Conservation (phyloP, 2,888 invertebrate species). For the Craniophora ligustri region DNA sequence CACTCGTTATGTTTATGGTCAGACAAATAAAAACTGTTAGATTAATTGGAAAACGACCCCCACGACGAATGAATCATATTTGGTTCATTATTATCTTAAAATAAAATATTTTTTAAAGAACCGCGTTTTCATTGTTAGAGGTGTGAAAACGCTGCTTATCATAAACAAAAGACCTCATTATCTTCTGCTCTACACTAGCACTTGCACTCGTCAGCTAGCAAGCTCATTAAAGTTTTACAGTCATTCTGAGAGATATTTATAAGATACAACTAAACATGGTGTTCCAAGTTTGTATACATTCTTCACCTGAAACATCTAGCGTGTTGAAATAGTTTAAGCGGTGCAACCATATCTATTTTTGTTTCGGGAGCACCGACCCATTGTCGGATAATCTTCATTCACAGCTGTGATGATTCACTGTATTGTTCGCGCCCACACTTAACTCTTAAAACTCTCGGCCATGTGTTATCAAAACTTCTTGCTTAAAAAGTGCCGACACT, state of each 20-base stretch:
- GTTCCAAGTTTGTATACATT: constrained; percentile 43
- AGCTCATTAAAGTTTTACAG: constrained; percentile 42
- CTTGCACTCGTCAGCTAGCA: constrained; percentile 21
- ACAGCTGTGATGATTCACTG: constrained; percentile 78
- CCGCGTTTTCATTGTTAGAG: no score
- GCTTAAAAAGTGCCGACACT: constrained; percentile 53
- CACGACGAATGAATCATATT: constrained; percentile 14
- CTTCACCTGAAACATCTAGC: constrained; percentile 63
- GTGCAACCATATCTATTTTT: constrained; percentile 75
- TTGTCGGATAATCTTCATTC: constrained; percentile 76
- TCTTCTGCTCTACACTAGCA: constrained; percentile 15
- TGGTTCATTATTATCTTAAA: constrained; percentile 8
- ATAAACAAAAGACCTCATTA: constrained; percentile 25
- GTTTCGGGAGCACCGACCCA: constrained; percentile 77
- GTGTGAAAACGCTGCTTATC: constrained; percentile 7
- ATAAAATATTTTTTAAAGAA: no score
- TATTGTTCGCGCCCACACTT: constrained; percentile 77
- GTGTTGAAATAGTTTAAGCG: constrained; percentile 66
- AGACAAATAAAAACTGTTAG: constrained; percentile 51
- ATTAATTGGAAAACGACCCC: constrained; percentile 39
- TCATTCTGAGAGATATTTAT: constrained; percentile 38
- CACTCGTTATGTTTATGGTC: constrained; percentile 47
- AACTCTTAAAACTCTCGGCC: constrained; percentile 59
- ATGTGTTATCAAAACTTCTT: constrained; percentile 61
- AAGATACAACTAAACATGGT: constrained; percentile 45